Conservation (phyloP, 2,797 vertebrate genomes). For the Lagodon rhomboides region DNA sequence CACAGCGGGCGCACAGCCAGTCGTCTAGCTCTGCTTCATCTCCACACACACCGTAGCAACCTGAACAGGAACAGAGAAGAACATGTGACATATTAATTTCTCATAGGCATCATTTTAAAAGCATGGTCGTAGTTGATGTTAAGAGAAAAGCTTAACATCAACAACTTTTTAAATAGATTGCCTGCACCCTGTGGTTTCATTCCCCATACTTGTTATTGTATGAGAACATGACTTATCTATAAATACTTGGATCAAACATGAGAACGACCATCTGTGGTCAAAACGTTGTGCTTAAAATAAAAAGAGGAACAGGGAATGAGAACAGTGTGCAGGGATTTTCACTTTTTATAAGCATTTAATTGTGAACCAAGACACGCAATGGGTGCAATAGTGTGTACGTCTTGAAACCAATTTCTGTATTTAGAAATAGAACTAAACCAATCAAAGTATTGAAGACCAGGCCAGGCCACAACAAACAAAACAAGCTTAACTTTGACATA, state of each 20-base stretch:
- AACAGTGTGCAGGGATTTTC: not conserved
- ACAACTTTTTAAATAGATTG: too few species aligned
- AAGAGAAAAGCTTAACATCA: not conserved
- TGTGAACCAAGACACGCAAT: not conserved
- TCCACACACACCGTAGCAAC: conserved; percentile 93
- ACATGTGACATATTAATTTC: not conserved
- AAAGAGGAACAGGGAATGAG: not conserved
- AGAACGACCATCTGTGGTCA: not conserved
- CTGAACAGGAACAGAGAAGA: conserved; percentile 76
- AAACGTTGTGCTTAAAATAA: not conserved
- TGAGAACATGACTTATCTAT: not conserved
- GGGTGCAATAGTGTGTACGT: not conserved
- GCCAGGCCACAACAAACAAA: not conserved
- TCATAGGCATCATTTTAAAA: not conserved
- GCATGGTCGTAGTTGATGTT: not conserved
- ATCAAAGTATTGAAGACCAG: not conserved
- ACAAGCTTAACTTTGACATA: too few species aligned
- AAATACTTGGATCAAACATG: not conserved
- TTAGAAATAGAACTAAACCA: not conserved
- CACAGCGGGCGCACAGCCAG: conserved; percentile 95
- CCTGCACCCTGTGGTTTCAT: not conserved
- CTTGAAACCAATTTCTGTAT: not conserved
- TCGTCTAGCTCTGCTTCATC: conserved; percentile 88
- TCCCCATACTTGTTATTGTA: not conserved
- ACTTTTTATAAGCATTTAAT: not conserved